Evolutionary conservation across 2,888 invertebrate species (phyloP).

Genomic region (Heliconius aoede): DNA sequence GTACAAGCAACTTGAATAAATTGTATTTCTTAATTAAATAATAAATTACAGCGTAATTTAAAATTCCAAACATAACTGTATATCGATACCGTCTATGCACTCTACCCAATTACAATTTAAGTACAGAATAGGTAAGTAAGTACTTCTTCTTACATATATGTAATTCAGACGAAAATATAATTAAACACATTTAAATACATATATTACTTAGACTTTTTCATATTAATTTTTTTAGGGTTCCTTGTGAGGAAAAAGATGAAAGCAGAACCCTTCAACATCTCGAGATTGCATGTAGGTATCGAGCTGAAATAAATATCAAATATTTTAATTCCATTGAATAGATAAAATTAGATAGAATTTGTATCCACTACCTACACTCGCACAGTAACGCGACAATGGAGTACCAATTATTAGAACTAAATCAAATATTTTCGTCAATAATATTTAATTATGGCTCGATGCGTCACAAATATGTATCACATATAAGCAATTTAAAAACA

Average conservation of each 20-base stretch:
- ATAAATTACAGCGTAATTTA: not conserved
- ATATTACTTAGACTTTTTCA: too few species aligned
- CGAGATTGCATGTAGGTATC: too few species aligned
- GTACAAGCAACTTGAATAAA: not conserved
- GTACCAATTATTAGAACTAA: too few species aligned
- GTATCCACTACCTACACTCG: too few species aligned
- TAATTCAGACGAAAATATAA: not conserved
- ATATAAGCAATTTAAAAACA: slow-evolving; percentile 18
- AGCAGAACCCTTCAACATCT: too few species aligned
- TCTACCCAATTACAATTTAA: not conserved
- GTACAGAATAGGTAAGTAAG: not conserved
- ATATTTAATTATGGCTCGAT: slow-evolving; percentile 2
- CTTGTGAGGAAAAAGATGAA: too few species aligned
- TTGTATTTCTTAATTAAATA: not conserved
- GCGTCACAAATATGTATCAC: slow-evolving; percentile 23
- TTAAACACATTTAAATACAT: too few species aligned
- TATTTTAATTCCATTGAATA: too few species aligned
- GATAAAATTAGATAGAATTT: too few species aligned
- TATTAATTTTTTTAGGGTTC: too few species aligned
- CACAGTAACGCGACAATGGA: too few species aligned
- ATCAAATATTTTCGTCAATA: not conserved
- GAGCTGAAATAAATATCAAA: too few species aligned
- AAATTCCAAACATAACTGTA: not conserved
- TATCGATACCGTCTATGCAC: slow-evolving; percentile 1
- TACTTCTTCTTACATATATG: not conserved